A percentile compares a stretch with the other conserved stretches of the same genome.
Evolutionary conservation across 2,113 vertebrate species (phyloP).

Genomic region (Dunckerocampus dactyliophorus): DNA sequence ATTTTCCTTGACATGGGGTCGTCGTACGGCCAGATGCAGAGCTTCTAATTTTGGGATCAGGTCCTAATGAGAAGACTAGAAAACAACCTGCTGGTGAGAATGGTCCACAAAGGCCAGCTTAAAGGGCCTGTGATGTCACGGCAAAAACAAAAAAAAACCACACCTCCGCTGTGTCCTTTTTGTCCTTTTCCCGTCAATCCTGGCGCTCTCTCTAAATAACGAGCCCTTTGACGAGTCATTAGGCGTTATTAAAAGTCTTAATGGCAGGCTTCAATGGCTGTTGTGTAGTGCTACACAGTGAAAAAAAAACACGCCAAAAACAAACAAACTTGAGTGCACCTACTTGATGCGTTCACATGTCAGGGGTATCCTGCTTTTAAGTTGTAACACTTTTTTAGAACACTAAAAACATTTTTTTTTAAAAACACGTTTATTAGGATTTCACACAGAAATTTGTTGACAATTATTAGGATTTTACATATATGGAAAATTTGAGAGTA

Average conservation of each 20-base stretch:
- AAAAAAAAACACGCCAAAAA: background rate
- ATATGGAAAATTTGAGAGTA: too few species aligned
- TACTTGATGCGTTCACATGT: background rate
- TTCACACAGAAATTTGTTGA: too few species aligned
- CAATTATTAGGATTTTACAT: too few species aligned
- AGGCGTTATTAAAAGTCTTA: background rate
- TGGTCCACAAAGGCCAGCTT: conserved; percentile 4
- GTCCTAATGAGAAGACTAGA: conserved; percentile 3
- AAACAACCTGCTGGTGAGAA: background rate
- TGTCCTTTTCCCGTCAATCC: background rate
- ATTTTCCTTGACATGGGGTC: background rate
- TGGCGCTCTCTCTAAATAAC: background rate
- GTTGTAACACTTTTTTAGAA: too few species aligned
- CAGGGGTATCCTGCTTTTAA: conserved; percentile 8
- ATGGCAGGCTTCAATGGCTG: too few species aligned
- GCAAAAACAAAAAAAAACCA: background rate
- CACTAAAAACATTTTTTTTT: too few species aligned
- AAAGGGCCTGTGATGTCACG: background rate
- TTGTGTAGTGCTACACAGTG: background rate
- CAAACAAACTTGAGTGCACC: background rate
- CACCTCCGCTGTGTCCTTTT: background rate
- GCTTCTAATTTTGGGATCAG: conserved; percentile 5
- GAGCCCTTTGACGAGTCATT: background rate
- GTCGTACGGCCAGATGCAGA: background rate
- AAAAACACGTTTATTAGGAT: too few species aligned